Percentiles rank a stretch among this genome's conserved stretches.
phyloP scores from a whole-genome alignment of 2,888 invertebrate species.

The Napeogenes inachia region DNA sequence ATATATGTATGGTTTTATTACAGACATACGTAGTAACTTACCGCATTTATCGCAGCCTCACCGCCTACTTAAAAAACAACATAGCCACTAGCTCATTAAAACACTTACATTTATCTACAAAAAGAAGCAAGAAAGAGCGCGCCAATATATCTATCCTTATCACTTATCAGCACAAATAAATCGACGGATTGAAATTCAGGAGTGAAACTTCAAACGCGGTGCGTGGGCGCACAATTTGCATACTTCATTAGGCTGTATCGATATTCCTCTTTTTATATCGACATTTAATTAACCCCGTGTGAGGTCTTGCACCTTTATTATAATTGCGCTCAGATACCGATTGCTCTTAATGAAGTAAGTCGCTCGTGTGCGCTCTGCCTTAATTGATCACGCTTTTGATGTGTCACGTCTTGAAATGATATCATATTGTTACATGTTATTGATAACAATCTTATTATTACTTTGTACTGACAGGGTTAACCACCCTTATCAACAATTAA shows the following conservation, averaged over 20 bases:
- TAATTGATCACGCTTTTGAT: conserved; percentile 2
- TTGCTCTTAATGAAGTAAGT: conserved; percentile 1
- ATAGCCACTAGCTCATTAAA: neutral
- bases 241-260: conserved; percentile 39
- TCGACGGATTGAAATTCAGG: conserved; percentile 8
- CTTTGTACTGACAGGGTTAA: no score
- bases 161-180: conserved; percentile 13
- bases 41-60: no score
- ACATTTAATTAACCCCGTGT: conserved; percentile 45
- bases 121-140: conserved; percentile 1
- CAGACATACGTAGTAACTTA: no score
- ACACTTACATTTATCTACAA: conserved; percentile 4
- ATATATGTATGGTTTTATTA: no score
- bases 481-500: no score
- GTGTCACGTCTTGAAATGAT: neutral
- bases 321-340: conserved; percentile 38
- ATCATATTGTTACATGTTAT: no score
- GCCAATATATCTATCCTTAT: conserved; percentile 9
- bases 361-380: neutral
- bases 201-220: conserved; percentile 29
- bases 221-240: conserved; percentile 45
- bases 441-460: no score
- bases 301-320: conserved; percentile 45
- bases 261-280: conserved; percentile 31
- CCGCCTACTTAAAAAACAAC: neutral